Evolutionary conservation across 2,113 vertebrate species (phyloP).

Genomic region (Plecturocebus donacophilus): DNA sequence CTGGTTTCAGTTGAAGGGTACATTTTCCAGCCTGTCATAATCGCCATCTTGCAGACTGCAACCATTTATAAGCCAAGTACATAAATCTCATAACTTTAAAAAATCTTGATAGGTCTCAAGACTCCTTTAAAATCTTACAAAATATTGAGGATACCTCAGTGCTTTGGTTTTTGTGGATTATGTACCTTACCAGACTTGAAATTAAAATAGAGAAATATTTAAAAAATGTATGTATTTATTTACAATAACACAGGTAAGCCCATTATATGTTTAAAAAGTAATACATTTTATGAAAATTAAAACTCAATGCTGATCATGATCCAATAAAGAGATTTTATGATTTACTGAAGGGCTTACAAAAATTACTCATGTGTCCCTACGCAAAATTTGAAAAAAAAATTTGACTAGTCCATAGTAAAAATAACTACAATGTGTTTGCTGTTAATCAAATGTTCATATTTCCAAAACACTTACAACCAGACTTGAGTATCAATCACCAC

Average conservation of each 20-base stretch:
- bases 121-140: neutral
- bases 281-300: neutral
- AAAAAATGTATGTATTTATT: neutral
- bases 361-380: neutral
- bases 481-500: neutral
- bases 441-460: conserved; percentile 23
- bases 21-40: too few species aligned
- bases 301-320: neutral
- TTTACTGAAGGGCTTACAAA: neutral
- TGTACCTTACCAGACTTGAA: neutral
- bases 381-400: conserved; percentile 23
- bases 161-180: neutral
- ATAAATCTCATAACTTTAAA: neutral
- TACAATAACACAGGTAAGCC: neutral
- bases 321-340: conserved; percentile 3
- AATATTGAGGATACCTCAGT: neutral
- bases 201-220: neutral
- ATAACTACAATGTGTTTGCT: neutral
- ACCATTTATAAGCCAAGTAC: neutral
- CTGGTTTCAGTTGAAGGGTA: neutral
- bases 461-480: neutral
- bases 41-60: neutral
- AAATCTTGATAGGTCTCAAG: neutral
- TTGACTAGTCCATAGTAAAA: neutral
- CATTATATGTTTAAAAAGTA: neutral